These are phyloP conservation scores for Sitophilus oryzae DNA, from an alignment of 1,140 invertebrate species.

Conservation along the genomic window DNA sequence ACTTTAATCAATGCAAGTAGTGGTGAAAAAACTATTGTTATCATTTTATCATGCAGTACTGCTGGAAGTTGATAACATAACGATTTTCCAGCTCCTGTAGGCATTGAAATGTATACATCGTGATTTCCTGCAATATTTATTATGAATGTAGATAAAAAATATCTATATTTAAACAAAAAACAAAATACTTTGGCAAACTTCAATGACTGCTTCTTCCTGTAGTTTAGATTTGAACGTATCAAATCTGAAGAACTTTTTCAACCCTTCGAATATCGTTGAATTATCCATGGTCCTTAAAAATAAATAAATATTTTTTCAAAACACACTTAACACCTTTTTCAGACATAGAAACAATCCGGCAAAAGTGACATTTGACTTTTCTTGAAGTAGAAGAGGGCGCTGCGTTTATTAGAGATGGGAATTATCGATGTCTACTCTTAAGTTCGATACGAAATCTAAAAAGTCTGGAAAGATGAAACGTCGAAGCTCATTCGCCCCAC, in stretches of 20 bases:
- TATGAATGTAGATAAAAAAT: neutral
- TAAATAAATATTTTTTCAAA: neutral
- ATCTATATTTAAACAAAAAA: slow-evolving; percentile 5
- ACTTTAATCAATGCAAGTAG: slow-evolving; percentile 79
- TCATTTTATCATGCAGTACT: slow-evolving; percentile 62
- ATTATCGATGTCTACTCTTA: too few relatives aligned
- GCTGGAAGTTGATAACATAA: slow-evolving; percentile 91
- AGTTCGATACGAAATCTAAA: too few relatives aligned
- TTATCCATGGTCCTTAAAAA: slow-evolving; percentile 29
- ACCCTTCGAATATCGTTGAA: slow-evolving; percentile 24
- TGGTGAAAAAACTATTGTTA: slow-evolving; percentile 87
- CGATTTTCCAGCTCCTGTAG: slow-evolving; percentile 93
- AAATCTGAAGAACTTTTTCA: slow-evolving; percentile 39
- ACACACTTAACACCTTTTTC: neutral
- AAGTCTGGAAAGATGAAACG: too few relatives aligned
- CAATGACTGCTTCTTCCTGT: slow-evolving; percentile 36
- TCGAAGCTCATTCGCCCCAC: too few relatives aligned
- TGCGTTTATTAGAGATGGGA: too few relatives aligned
- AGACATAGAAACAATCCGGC: neutral
- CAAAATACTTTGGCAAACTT: slow-evolving; percentile 37
- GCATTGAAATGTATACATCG: slow-evolving; percentile 83
- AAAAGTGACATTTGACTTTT: too few relatives aligned
- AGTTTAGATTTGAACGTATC: slow-evolving; percentile 39
- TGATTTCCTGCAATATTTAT: slow-evolving; percentile 57
- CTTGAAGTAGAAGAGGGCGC: too few relatives aligned